phyloP scores from a whole-genome alignment of 2,888 invertebrate species.

The Yponomeuta plumbellus region DNA sequence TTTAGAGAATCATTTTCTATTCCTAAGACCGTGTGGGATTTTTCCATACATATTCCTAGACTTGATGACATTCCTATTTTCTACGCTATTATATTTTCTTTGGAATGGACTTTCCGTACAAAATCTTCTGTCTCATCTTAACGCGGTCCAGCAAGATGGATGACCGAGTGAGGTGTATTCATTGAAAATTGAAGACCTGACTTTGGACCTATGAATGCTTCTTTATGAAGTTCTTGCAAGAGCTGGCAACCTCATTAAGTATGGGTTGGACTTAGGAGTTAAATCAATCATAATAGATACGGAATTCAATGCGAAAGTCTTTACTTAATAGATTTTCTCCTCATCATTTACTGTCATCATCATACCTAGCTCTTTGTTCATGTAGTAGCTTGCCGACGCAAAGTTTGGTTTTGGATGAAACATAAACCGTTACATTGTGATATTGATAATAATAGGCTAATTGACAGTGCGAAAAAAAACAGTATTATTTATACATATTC shows the following conservation, averaged over 20 bases:
- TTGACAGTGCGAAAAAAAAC: too few species aligned
- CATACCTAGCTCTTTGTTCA: too few species aligned
- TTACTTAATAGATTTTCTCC: too few species aligned
- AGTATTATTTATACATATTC: too few species aligned
- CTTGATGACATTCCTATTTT: not conserved
- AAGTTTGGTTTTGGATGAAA: too few species aligned
- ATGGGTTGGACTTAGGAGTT: not conserved
- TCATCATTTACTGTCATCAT: too few species aligned
- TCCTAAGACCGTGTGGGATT: too few species aligned
- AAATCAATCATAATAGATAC: not conserved
- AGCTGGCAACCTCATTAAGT: not conserved
- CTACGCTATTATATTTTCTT: not conserved
- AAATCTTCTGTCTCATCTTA: not conserved
- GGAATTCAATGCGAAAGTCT: too few species aligned
- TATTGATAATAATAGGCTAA: too few species aligned
- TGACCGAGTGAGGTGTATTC: not conserved
- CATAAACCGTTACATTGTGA: too few species aligned
- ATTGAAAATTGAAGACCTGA: not conserved
- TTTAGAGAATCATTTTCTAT: too few species aligned
- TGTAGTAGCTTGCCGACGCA: too few species aligned
- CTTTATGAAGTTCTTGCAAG: not conserved
- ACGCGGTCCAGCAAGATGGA: not conserved
- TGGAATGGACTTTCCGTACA: not conserved
- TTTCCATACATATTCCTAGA: not conserved
- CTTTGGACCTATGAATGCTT: not conserved